These are phyloP conservation scores for Parus major DNA, from an alignment of 2,113 vertebrate genomes.

Conservation along the genomic window DNA sequence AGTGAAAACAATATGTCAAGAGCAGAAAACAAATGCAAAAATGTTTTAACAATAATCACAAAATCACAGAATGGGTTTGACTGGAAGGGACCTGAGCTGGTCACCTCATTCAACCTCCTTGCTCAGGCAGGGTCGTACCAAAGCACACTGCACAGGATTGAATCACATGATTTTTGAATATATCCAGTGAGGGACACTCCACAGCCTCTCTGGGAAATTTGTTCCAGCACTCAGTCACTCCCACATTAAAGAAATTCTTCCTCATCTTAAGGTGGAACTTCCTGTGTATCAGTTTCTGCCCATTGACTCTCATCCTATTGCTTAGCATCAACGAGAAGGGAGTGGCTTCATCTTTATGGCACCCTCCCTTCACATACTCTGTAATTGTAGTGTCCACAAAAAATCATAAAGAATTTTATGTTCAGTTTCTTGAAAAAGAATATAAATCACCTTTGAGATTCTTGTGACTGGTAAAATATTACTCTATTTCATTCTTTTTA, in stretches of 20 bases:
- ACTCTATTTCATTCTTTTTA: neutral
- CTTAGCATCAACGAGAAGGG: rapidly evolving
- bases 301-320: neutral
- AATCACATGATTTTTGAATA: rapidly evolving
- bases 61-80: neutral
- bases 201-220: neutral
- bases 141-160: neutral
- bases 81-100: neutral
- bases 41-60: neutral
- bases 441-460: neutral
- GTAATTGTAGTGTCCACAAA: neutral
- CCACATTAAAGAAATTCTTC: too few species aligned
- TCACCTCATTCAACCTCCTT: neutral
- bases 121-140: neutral
- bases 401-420: neutral
- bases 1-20: neutral
- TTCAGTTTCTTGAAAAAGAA: neutral
- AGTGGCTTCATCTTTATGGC: neutral
- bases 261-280: neutral
- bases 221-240: rapidly evolving
- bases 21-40: neutral
- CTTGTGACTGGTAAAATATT: neutral
- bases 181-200: neutral
- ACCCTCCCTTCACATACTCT: neutral
- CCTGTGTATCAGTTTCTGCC: neutral